Conservation (phyloP, 1,140 invertebrate genomes). For the Drosophila pectinifera region DNA sequence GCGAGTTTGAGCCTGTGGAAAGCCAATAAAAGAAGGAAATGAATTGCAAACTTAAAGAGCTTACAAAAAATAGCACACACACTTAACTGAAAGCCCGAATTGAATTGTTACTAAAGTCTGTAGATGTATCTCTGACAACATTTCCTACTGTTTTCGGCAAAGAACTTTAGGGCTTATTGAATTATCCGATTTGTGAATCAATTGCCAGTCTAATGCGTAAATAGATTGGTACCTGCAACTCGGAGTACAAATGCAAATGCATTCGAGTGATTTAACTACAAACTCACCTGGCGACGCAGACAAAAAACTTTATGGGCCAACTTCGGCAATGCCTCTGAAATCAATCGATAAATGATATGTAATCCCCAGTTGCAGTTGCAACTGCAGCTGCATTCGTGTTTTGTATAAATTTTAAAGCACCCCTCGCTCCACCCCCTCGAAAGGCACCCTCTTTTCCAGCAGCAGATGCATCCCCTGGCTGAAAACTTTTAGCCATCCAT, state of each 20-base stretch:
- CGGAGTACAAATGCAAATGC: conserved; percentile 63
- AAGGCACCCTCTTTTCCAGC: not conserved
- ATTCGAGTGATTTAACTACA: conserved; percentile 60
- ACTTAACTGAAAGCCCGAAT: not conserved
- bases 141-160: not conserved
- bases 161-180: conserved; percentile 65
- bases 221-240: conserved; percentile 48
- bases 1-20: conserved; percentile 9
- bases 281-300: conserved; percentile 55
- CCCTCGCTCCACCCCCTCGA: not conserved
- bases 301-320: conserved; percentile 51
- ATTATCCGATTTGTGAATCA: conserved; percentile 75
- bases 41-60: conserved; percentile 35
- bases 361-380: conserved; percentile 57
- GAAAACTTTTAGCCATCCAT: conserved; percentile 69
- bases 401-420: conserved; percentile 66
- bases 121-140: conserved; percentile 1
- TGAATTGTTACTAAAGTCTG: conserved; percentile 14
- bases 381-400: conserved; percentile 50
- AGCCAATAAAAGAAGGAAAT: conserved; percentile 36
- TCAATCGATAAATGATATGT: conserved; percentile 83
- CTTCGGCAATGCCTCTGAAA: conserved; percentile 50
- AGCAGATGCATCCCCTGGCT: conserved; percentile 27
- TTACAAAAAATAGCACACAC: not conserved
- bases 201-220: conserved; percentile 70